phyloP scores from a whole-genome alignment of 2,113 vertebrate species.

The Bungarus multicinctus region DNA sequence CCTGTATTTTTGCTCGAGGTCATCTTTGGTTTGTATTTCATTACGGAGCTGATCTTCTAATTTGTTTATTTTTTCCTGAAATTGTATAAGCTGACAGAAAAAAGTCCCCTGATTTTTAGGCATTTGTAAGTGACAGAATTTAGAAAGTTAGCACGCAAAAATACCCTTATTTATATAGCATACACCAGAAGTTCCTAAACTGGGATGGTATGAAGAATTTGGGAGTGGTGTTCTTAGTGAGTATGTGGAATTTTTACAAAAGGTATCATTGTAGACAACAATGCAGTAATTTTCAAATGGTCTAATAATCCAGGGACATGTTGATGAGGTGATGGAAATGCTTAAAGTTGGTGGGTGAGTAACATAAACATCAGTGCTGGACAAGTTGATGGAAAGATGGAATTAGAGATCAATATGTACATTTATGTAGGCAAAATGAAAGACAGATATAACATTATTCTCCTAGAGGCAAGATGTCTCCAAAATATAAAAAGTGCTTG shows the following conservation, averaged over 20 bases:
- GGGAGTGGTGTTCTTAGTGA: neutral
- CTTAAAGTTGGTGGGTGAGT: neutral
- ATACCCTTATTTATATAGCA: accelerated
- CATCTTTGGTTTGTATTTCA: constrained; percentile 89
- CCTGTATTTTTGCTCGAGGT: constrained; percentile 91
- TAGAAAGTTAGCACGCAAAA: constrained; percentile 15
- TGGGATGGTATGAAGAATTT: neutral
- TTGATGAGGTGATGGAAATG: neutral
- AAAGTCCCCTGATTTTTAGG: constrained; percentile 28
- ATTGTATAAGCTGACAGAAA: constrained; percentile 70
- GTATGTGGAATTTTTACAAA: neutral
- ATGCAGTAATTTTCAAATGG: neutral
- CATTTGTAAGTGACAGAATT: constrained; percentile 6
- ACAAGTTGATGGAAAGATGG: neutral
- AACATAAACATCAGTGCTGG: neutral
- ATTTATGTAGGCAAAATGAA: neutral
- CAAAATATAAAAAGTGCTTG: neutral
- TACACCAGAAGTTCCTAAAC: neutral
- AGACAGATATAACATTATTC: neutral
- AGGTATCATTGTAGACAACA: neutral
- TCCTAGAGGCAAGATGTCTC: neutral
- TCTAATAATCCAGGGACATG: neutral
- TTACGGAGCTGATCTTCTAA: constrained; percentile 87
- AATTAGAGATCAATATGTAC: neutral
- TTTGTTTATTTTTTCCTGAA: constrained; percentile 86